A percentile compares a stretch with the other conserved stretches of the same genome.
Evolutionary conservation across 2,113 vertebrate genomes (phyloP).

Genomic region (Laticauda colubrina): DNA sequence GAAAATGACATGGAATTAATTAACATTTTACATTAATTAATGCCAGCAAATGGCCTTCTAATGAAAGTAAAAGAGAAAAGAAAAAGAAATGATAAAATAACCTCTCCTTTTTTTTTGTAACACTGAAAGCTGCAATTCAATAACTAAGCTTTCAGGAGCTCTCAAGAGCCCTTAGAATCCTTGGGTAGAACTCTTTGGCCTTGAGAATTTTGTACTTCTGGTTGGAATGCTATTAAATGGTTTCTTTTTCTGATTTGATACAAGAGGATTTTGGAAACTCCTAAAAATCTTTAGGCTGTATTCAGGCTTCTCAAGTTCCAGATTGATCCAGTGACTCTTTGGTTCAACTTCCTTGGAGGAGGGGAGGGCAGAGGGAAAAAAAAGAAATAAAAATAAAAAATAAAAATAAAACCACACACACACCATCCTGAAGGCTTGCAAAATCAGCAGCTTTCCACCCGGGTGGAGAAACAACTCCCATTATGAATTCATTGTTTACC

Average conservation of each 20-base stretch:
- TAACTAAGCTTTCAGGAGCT: background rate
- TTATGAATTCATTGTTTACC: conserved; percentile 44
- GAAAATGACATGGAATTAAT: background rate
- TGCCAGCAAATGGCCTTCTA: background rate
- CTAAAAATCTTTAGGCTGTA: background rate
- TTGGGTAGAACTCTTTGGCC: background rate
- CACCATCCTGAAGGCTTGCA: conserved; percentile 21
- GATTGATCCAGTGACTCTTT: background rate
- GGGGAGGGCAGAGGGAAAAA: background rate
- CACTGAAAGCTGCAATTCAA: background rate
- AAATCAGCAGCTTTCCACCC: background rate
- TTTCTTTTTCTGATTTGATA: background rate
- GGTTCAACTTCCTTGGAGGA: background rate
- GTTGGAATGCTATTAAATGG: background rate
- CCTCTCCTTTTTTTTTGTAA: background rate
- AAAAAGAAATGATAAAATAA: background rate
- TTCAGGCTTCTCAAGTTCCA: background rate
- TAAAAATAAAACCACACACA: background rate
- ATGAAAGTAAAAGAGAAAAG: background rate
- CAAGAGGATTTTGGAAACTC: background rate
- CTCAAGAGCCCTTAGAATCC: background rate
- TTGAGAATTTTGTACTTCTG: background rate
- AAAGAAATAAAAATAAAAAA: background rate
- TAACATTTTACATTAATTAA: background rate
- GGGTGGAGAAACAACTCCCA: conserved; percentile 27